Percentiles rank a stretch among this genome's conserved stretches.
Conservation (phyloP, 2,797 vertebrate species). For the Mus caroli region DNA sequence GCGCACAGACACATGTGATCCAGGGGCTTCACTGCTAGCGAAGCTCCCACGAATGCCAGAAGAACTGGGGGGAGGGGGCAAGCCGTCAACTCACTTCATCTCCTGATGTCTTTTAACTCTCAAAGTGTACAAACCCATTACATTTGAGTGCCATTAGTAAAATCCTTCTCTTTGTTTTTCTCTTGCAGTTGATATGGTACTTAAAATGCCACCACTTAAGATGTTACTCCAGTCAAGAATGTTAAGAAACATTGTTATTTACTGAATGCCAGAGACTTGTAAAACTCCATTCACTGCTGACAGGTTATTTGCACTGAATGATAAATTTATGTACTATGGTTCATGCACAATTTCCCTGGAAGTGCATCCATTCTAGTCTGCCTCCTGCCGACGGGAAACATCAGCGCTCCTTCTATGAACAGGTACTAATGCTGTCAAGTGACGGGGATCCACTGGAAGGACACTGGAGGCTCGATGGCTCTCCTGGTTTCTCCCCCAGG, state of each 20-base stretch:
- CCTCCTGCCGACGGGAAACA: background rate
- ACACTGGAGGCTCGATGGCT: background rate
- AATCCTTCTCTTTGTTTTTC: background rate
- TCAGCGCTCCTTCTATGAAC: background rate
- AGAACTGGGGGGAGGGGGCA: background rate
- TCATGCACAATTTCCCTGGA: background rate
- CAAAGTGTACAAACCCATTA: background rate
- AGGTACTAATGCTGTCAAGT: background rate
- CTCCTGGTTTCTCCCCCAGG: background rate
- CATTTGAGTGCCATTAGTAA: slow-evolving; percentile 1
- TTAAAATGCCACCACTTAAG: background rate
- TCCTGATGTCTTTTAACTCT: slow-evolving; percentile 6
- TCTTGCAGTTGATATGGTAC: background rate
- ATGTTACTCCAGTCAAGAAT: background rate
- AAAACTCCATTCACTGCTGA: background rate
- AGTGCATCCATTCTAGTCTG: rapidly evolving
- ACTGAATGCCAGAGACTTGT: background rate
- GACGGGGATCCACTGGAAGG: background rate
- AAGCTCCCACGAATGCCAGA: background rate
- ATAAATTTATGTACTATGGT: background rate
- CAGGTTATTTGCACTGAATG: background rate
- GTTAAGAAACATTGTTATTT: slow-evolving; percentile 3
- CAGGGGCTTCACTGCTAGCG: background rate
- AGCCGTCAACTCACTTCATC: background rate
- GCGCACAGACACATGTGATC: background rate